Base-by-base conservation (phyloP, 2,888 invertebrate genomes). In the Nowickia ferox region DNA sequence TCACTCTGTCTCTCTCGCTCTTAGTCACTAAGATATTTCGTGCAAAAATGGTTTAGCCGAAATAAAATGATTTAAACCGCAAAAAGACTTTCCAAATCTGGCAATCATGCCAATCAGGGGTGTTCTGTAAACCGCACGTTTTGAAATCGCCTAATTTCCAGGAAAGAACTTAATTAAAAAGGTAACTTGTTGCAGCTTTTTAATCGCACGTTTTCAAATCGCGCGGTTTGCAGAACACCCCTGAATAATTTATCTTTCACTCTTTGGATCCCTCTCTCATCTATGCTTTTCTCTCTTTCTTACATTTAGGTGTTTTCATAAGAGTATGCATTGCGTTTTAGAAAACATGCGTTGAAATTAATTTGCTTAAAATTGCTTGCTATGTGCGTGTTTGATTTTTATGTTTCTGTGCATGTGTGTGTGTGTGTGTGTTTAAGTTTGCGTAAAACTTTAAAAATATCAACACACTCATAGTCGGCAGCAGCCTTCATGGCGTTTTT, bases 331-430 rank as follows among this genome's bases (percentile, higher is more conserved):
- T 22, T 51, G 44, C 19, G 15, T 42, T 15, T 19, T 48, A 61
- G 61, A 30, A 61, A 53, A 69, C 44, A 68, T 68, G 82, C 69
- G 55, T 78, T 59, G 40, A 69, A 75, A 84, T 74, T 53, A 74
- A 74, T 68, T 77, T 66, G 9, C n/a, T 13, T 19, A 68, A 66
- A 77, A 66, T 61, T 48, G 30, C 22, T 68, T 59, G 30, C 38
- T 46, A 9, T 59, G 30, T 46, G 6, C 19, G 4, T 63, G 13
- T 42, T 51, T n/a, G 11, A n/a, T n/a, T n/a, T n/a, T n/a, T 46
- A 19, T 46, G 15, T 51, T 38, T 44, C 5, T 40, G 1, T 63
- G n/a, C 40, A 42, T 22, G n/a, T 59, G 48, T 42, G 13, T 42
- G 3, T 40, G 38, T 17, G 13, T 59, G 19, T 48, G 22, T 51